A percentile compares a stretch with the other conserved stretches of the same genome.
Evolutionary conservation across 1,140 invertebrate genomes (phyloP).

Genomic region (Scaptodrosophila lebanonensis): DNA sequence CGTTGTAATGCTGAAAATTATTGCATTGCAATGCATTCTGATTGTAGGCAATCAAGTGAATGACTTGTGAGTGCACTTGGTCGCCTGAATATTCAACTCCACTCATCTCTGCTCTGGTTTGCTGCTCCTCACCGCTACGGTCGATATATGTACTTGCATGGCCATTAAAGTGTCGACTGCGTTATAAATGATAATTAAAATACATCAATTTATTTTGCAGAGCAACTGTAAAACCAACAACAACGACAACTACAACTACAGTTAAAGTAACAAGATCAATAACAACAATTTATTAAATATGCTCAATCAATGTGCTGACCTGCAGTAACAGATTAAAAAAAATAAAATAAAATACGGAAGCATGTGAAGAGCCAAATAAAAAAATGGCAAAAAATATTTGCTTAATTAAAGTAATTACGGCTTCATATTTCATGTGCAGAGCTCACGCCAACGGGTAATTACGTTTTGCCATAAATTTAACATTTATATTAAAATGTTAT

Average conservation of each 20-base stretch:
- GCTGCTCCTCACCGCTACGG: too few species aligned
- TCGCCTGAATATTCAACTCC: too few species aligned
- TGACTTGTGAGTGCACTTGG: too few species aligned
- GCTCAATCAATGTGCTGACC: slow-evolving; percentile 61
- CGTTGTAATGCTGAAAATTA: too few species aligned
- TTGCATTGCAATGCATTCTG: too few species aligned
- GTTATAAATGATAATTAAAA: slow-evolving; percentile 66
- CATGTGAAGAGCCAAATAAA: neutral
- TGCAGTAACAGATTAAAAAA: slow-evolving; percentile 10
- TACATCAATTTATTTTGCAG: slow-evolving; percentile 56
- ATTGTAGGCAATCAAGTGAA: too few species aligned
- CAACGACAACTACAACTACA: too few species aligned
- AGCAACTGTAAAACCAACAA: neutral
- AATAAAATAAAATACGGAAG: neutral
- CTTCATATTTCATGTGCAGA: slow-evolving; percentile 61
- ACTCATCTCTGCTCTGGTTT: too few species aligned
- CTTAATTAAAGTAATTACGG: slow-evolving; percentile 75
- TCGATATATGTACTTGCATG: too few species aligned
- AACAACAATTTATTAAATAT: slow-evolving; percentile 70
- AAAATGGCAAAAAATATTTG: slow-evolving; percentile 65
- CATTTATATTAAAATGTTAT: slow-evolving; percentile 73
- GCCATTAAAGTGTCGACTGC: slow-evolving; percentile 15
- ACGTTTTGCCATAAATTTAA: slow-evolving; percentile 68
- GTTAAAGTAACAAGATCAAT: slow-evolving; percentile 48
- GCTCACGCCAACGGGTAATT: slow-evolving; percentile 47